Base-by-base conservation (phyloP, 2,888 invertebrate species). In the Xestia c-nigrum region DNA sequence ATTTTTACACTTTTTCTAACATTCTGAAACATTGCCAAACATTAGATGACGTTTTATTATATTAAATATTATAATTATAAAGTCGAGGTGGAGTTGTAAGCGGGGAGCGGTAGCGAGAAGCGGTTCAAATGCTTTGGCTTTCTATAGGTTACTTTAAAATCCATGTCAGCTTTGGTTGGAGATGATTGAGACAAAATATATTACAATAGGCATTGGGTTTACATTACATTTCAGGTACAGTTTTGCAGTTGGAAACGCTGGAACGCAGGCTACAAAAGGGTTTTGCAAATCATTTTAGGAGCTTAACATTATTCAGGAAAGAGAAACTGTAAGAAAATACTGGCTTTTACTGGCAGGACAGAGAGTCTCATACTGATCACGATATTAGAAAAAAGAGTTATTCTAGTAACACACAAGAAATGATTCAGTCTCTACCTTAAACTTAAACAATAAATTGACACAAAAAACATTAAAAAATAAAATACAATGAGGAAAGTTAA, bases 1-100 rank as follows among this genome's bases (percentile, higher is more conserved):
- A 85, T 84, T 87, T 86, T 87, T 84, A 88, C 88, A 88, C 82
- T 86, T 89, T 91, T 91, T 85, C 87, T 76, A 84, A 86, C 81
- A 87, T 85, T 83, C 89, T 90, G 91, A 89, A 85, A 80, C 85
- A 72, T 73, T 91, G 91, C 92, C 91, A 92, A 90, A 87, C 78
- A 80, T 86, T 85, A 84, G 82, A 81, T 86, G 86, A 88, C 88
- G 85, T 87, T 88, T 89, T 88, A 92, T 90, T 88, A 87, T 85
- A 89, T 78, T 87, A 85, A 89, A 90, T 90, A 89, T 88, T 88
- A 89, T 91, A 90, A 91, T 89, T 89, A 89, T 88, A 85, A 80
- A 73, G 75, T 67, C 79, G 52, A 59, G 84, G 83, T 80, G 47
- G 14, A 0, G n/a, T 24, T 74, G 78, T 24, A 50, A 77, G 88